These are phyloP conservation scores for Microcebus lehilahytsara DNA, from an alignment of 2,113 vertebrate genomes.

Conservation along the genomic window DNA sequence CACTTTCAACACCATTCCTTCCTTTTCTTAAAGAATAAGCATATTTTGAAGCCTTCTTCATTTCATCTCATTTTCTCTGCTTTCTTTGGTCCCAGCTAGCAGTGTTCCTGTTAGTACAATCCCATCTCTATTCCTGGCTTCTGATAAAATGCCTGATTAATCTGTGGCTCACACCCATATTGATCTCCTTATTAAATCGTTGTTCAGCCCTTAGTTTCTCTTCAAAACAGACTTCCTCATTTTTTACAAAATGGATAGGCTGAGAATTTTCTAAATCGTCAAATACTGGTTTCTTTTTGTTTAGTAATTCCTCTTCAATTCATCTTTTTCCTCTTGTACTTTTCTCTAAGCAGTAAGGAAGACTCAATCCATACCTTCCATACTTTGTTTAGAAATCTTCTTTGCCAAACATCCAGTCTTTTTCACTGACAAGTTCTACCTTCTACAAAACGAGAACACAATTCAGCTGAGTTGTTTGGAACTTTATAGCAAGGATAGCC, in stretches of 20 bases:
- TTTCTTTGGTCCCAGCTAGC: background rate
- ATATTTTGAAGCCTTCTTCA: background rate
- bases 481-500: background rate
- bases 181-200: background rate
- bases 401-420: background rate
- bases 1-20: background rate
- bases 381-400: background rate
- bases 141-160: background rate
- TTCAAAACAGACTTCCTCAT: background rate
- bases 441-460: background rate
- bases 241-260: background rate
- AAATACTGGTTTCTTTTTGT: background rate
- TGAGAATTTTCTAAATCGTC: background rate
- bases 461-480: background rate
- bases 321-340: background rate
- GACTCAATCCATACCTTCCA: background rate
- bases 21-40: background rate
- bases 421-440: background rate
- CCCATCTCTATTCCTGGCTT: background rate
- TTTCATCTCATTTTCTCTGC: background rate
- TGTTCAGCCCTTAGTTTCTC: background rate
- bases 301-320: background rate
- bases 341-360: background rate
- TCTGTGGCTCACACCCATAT: too few species aligned
- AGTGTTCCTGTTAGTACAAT: background rate